Evolutionary conservation across 2,113 vertebrate genomes (phyloP).

Genomic region (Poicephalus gulielmi): DNA sequence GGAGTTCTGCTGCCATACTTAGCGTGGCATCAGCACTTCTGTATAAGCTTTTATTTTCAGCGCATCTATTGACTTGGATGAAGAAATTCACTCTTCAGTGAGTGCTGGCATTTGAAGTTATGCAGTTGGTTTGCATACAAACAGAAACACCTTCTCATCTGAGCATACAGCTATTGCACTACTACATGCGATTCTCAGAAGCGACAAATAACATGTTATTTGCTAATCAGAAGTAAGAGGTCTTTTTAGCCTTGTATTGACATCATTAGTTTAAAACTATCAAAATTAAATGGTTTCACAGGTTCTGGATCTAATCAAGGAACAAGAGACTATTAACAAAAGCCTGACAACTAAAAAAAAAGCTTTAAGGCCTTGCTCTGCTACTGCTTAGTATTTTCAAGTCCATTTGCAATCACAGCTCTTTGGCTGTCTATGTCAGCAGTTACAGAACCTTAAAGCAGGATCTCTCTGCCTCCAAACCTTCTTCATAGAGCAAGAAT

Average conservation of each 20-base stretch:
- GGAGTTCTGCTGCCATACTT: background rate
- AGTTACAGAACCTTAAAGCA: background rate
- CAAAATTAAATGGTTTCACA: background rate
- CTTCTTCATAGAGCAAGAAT: background rate
- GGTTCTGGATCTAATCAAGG: background rate
- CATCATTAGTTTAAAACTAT: background rate
- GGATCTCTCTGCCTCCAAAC: background rate
- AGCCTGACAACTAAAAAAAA: background rate
- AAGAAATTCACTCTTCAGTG: background rate
- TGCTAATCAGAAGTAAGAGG: background rate
- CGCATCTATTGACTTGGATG: background rate
- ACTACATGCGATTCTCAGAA: fast-evolving
- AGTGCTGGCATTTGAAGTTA: background rate
- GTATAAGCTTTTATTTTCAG: background rate
- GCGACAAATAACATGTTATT: too few relatives aligned
- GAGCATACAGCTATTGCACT: background rate
- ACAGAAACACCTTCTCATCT: background rate
- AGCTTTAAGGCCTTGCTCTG: background rate
- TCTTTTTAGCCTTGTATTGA: background rate
- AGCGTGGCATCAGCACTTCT: background rate
- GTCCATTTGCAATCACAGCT: background rate
- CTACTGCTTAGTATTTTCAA: background rate
- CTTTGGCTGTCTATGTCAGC: background rate
- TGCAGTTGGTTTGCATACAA: background rate
- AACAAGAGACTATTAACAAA: background rate